Conservation (phyloP, 1,140 invertebrate genomes). For the Drosophila kohkoa region DNA sequence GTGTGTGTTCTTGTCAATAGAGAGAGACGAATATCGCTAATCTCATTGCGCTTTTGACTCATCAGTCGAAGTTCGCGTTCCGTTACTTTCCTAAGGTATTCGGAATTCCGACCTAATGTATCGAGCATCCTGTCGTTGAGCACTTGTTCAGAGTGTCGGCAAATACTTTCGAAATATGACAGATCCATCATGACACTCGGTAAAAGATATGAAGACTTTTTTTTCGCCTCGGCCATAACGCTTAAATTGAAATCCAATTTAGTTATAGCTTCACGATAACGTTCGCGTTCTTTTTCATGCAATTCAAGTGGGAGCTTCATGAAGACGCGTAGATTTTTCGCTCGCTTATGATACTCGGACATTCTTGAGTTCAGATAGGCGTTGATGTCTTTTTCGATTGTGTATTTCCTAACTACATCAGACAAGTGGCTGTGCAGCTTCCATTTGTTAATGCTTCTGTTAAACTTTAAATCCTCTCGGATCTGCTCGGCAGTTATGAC, state of each 20-base stretch:
- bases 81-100: constrained; percentile 4
- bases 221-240: background rate
- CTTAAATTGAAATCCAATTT: constrained; percentile 13
- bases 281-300: accelerated
- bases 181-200: constrained; percentile 44
- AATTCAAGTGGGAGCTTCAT: accelerated
- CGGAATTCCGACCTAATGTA: constrained; percentile 20
- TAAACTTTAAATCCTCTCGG: background rate
- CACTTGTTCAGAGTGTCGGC: constrained; percentile 24
- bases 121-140: constrained; percentile 10
- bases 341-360: constrained; percentile 48
- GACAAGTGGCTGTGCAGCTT: background rate
- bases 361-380: constrained; percentile 30
- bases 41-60: constrained; percentile 51
- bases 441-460: background rate
- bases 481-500: background rate
- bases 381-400: constrained; percentile 14
- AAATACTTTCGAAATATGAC: constrained; percentile 16
- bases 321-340: constrained; percentile 22
- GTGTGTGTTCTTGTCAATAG: constrained; percentile 60
- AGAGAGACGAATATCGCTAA: constrained; percentile 55
- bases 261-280: constrained; percentile 11
- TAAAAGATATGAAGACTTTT: constrained; percentile 9
- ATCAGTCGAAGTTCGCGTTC: constrained; percentile 34
- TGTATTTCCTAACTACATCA: background rate